These are phyloP conservation scores for Micrasema minimum DNA, from an alignment of 1,140 invertebrate species.

Conservation along the genomic window DNA sequence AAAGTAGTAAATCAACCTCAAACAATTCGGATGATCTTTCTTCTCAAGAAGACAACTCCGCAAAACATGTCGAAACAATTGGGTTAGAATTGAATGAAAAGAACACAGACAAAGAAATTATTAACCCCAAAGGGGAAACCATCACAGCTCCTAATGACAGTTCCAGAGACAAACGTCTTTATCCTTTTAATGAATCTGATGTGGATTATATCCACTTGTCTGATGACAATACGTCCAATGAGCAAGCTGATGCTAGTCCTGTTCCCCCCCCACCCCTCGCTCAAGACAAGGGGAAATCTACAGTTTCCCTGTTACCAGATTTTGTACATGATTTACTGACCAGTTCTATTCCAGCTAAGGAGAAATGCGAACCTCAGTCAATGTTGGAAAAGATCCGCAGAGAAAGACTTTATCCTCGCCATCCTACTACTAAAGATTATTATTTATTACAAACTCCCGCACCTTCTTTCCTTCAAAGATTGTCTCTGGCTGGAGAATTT, in stretches of 20 bases:
- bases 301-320: slow-evolving; percentile 61
- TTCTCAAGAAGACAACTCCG: slow-evolving; percentile 47
- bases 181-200: slow-evolving; percentile 49
- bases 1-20: not conserved
- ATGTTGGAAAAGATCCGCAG: slow-evolving; percentile 71
- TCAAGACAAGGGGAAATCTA: slow-evolving; percentile 57
- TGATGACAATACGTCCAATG: slow-evolving; percentile 32
- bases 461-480: slow-evolving; percentile 75
- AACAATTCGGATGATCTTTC: slow-evolving; percentile 5
- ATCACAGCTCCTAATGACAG: slow-evolving; percentile 47
- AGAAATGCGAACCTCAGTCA: slow-evolving; percentile 70
- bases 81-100: slow-evolving; percentile 46
- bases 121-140: slow-evolving; percentile 49
- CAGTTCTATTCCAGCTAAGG: slow-evolving; percentile 60
- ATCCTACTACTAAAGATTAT: slow-evolving; percentile 67
- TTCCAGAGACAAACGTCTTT: slow-evolving; percentile 39
- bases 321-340: slow-evolving; percentile 64
- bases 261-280: slow-evolving; percentile 30
- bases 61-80: slow-evolving; percentile 51
- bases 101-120: slow-evolving; percentile 50
- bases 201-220: slow-evolving; percentile 36
- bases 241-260: slow-evolving; percentile 24
- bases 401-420: slow-evolving; percentile 68
- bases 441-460: slow-evolving; percentile 74
- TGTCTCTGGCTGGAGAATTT: slow-evolving; percentile 78